phyloP scores from a whole-genome alignment of 2,797 vertebrate genomes.

The Poecilia picta region DNA sequence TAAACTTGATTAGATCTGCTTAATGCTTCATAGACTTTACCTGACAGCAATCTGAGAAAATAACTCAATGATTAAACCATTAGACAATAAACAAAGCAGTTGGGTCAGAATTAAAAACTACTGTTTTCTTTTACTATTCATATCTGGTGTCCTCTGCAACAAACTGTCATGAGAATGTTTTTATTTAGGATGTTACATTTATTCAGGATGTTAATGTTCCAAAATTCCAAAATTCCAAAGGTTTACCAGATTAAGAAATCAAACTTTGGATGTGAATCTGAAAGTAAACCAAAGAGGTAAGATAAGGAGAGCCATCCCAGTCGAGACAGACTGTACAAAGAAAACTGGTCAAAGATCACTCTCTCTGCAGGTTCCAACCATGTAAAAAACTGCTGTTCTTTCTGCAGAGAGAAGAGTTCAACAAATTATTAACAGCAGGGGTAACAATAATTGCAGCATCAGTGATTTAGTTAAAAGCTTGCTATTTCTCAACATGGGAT shows the following conservation, averaged over 20 bases:
- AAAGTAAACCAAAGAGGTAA: neutral
- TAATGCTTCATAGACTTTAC: neutral
- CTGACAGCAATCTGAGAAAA: neutral
- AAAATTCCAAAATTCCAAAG: too few relatives aligned
- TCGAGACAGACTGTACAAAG: neutral
- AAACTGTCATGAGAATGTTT: neutral
- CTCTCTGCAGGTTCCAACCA: neutral
- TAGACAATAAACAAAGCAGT: neutral
- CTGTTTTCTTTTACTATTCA: neutral
- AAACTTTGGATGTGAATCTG: neutral
- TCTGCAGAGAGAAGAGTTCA: neutral
- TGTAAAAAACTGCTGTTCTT: neutral
- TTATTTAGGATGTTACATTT: too few relatives aligned
- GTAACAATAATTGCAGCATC: neutral
- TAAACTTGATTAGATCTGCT: too few relatives aligned
- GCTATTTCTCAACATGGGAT: neutral
- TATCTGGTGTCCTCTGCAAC: neutral
- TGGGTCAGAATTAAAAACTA: neutral
- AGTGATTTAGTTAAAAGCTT: neutral
- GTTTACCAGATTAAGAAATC: neutral
- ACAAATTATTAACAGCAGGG: constrained; percentile 2
- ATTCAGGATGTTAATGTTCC: neutral
- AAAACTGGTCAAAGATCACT: neutral
- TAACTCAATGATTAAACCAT: neutral
- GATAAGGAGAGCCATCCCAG: neutral